Evolutionary conservation across 1,140 invertebrate genomes (phyloP).

Genomic region (Eumaeus atala): DNA sequence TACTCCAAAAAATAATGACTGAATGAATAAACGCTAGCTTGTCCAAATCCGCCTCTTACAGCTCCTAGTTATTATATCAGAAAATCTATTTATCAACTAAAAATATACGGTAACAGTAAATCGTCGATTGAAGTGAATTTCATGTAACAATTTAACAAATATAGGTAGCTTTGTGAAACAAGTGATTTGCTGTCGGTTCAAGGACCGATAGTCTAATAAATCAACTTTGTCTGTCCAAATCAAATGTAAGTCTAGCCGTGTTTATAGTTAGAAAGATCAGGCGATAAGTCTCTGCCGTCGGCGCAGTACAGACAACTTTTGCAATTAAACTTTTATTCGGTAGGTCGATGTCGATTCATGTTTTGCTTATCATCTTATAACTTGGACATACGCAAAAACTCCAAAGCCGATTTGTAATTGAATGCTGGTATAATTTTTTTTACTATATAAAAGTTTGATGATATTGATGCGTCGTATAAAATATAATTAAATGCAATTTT

Average conservation of each 20-base stretch:
- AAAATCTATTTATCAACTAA: no score
- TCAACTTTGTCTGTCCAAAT: slow-evolving; percentile 21
- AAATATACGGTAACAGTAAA: no score
- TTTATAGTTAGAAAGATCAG: slow-evolving; percentile 28
- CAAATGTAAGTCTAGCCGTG: slow-evolving; percentile 21
- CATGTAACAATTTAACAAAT: background rate
- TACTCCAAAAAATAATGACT: no score
- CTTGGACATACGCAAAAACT: slow-evolving; percentile 17
- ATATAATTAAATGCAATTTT: no score
- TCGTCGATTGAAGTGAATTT: background rate
- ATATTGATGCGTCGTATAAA: no score
- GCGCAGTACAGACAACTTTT: slow-evolving; percentile 58
- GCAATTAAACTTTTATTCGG: slow-evolving; percentile 67
- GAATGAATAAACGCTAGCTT: no score
- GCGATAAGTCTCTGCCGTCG: slow-evolving; percentile 37
- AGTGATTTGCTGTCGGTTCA: slow-evolving; percentile 5
- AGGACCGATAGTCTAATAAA: slow-evolving; percentile 16
- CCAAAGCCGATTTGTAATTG: background rate
- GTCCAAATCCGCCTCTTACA: no score
- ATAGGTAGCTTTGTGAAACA: background rate
- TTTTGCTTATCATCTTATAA: slow-evolving; percentile 43
- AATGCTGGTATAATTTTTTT: no score
- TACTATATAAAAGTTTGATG: no score
- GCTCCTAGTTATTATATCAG: no score
- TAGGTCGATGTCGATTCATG: slow-evolving; percentile 51